A percentile compares a stretch with the other conserved stretches of the same genome.
These are phyloP conservation scores for Drosophila antonietae DNA, from an alignment of 2,888 invertebrate species.

Conservation along the genomic window DNA sequence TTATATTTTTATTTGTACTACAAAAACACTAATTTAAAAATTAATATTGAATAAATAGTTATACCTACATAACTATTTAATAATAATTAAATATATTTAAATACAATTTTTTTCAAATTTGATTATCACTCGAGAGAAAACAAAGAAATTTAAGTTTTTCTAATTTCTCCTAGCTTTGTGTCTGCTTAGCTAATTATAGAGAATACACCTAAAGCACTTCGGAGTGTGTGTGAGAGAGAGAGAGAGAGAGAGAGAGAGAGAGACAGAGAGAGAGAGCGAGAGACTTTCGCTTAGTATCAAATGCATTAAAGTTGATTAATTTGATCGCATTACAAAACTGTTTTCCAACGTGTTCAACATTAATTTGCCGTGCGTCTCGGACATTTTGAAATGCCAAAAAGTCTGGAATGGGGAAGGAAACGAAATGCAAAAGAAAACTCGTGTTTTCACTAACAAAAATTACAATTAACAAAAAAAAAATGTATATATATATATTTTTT, in stretches of 20 bases:
- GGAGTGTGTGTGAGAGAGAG: too few relatives aligned
- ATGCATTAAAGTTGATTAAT: constrained; percentile 65
- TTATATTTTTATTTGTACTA: too few relatives aligned
- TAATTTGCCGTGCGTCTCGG: constrained; percentile 60
- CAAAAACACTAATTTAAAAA: too few relatives aligned
- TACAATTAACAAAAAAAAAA: background rate
- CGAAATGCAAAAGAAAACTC: constrained; percentile 53
- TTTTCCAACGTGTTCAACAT: constrained; percentile 75
- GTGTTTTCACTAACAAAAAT: constrained; percentile 50
- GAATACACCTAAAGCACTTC: background rate
- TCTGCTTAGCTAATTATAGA: background rate
- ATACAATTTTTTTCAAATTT: too few relatives aligned
- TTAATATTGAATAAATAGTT: too few relatives aligned
- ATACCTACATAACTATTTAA: too few relatives aligned
- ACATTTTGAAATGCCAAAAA: constrained; percentile 47
- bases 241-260: too few relatives aligned
- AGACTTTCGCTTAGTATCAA: constrained; percentile 31
- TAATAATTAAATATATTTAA: too few relatives aligned
- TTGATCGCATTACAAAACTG: constrained; percentile 65
- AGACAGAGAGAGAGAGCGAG: constrained; percentile 1
- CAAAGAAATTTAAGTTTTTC: background rate
- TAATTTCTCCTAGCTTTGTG: background rate
- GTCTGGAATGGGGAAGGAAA: constrained; percentile 53
- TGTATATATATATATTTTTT: background rate
- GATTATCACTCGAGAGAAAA: background rate